A percentile compares a stretch with the other conserved stretches of the same genome.
phyloP scores from a whole-genome alignment of 2,888 invertebrate species.

The Xestia rhomboidea region DNA sequence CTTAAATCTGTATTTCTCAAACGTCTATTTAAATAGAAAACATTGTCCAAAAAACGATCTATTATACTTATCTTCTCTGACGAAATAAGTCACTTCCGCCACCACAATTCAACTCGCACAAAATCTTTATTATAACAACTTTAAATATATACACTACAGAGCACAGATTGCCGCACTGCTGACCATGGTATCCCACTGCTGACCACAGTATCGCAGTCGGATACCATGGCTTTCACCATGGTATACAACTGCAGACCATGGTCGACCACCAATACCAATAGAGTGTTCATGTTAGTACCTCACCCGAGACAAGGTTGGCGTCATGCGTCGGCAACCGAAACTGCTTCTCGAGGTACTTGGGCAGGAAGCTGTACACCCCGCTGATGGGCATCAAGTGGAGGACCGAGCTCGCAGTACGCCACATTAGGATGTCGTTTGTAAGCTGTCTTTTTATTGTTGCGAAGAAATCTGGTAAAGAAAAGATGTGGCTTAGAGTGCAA shows the following conservation, averaged over 20 bases:
- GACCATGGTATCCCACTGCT: background rate
- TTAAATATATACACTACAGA: background rate
- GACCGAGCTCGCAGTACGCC: constrained; percentile 97
- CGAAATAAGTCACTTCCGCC: constrained; percentile 7
- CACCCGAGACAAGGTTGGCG: constrained; percentile 97
- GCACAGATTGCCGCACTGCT: background rate
- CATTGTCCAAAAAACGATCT: background rate
- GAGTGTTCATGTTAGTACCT: constrained; percentile 79
- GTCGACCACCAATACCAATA: constrained; percentile 55
- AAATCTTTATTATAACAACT: background rate
- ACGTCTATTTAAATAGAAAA: constrained; percentile 9
- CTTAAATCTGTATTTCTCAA: background rate
- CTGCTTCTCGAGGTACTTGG: constrained; percentile 98
- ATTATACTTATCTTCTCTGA: constrained; percentile 9
- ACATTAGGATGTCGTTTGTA: constrained; percentile 97
- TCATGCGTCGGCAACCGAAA: constrained; percentile 96
- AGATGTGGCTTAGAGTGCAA: background rate
- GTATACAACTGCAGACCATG: constrained; percentile 7
- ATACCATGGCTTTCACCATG: background rate
- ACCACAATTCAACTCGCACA: background rate
- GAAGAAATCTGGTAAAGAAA: constrained; percentile 82
- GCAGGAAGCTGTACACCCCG: constrained; percentile 97
- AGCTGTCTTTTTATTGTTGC: constrained; percentile 92
- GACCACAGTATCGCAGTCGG: background rate
- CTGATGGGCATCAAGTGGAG: constrained; percentile 97